Percentiles rank a stretch among this genome's conserved stretches.
Conservation (phyloP, 2,113 vertebrate genomes). For the Grammomys surdaster region DNA sequence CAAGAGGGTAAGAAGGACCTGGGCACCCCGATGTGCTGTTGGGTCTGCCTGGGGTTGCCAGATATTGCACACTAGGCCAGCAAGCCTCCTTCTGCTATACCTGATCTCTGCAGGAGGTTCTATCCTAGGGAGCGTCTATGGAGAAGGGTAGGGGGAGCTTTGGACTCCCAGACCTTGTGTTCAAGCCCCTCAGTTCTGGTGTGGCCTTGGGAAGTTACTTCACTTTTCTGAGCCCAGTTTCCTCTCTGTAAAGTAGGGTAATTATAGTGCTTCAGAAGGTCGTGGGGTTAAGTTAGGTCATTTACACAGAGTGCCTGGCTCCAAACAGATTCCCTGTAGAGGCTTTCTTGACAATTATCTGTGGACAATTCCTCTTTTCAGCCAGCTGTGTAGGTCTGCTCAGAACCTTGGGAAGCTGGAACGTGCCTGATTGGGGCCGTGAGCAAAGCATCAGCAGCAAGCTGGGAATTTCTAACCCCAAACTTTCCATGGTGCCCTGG, state of each 20-base stretch:
- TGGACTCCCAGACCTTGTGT: not conserved
- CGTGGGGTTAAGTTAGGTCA: constrained; percentile 23
- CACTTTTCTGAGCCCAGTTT: constrained; percentile 14
- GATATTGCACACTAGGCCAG: not conserved
- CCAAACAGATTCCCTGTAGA: not conserved
- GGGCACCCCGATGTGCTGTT: not conserved
- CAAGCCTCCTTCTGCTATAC: not conserved
- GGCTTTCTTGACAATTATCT: not conserved
- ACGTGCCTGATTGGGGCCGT: no score
- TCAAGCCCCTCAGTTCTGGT: not conserved
- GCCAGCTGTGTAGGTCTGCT: not conserved
- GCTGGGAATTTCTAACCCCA: not conserved
- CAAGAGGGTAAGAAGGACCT: constrained; percentile 91
- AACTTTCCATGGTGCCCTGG: constrained; percentile 55
- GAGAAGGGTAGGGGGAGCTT: not conserved
- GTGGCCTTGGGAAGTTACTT: not conserved
- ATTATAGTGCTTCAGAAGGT: not conserved
- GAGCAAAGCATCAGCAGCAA: not conserved
- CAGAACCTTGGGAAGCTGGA: not conserved
- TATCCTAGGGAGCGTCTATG: not conserved
- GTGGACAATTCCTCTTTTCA: not conserved
- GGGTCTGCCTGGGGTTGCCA: not conserved
- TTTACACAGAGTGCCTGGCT: not conserved
- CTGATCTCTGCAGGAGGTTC: not conserved
- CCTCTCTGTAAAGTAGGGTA: not conserved